Percentiles rank a stretch among this genome's conserved stretches.
phyloP scores from a whole-genome alignment of 1,140 invertebrate species.

The Sycophaga agraensis region DNA sequence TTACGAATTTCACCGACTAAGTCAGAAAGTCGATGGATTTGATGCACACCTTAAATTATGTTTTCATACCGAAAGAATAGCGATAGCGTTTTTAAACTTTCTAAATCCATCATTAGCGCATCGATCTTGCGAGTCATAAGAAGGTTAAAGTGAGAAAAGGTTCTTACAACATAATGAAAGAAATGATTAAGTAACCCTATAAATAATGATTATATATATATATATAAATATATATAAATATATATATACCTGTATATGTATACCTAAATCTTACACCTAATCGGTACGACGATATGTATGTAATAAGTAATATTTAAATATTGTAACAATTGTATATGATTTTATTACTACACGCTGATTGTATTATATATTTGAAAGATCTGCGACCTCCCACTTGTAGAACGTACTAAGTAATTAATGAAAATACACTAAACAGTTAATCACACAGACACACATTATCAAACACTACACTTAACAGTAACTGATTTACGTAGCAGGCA shows the following conservation, averaged over 20 bases:
- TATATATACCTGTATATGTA: constrained; percentile 53
- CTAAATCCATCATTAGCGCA: constrained; percentile 27
- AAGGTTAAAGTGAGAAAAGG: constrained; percentile 20
- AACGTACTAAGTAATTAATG: constrained; percentile 36
- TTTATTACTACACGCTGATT: constrained; percentile 60
- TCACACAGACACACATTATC: constrained; percentile 7
- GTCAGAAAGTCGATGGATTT: background rate
- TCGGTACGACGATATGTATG: constrained; percentile 54
- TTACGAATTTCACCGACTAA: background rate
- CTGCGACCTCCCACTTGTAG: constrained; percentile 58
- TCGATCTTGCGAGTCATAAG: constrained; percentile 29
- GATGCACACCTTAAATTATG: constrained; percentile 6
- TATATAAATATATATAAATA: constrained; percentile 45
- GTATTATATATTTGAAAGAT: constrained; percentile 59
- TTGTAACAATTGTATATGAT: constrained; percentile 61
- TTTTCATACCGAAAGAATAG: constrained; percentile 29
- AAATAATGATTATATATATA: constrained; percentile 50
- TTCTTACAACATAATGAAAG: constrained; percentile 30
- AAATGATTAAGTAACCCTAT: constrained; percentile 50
- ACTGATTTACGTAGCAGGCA: too few relatives aligned
- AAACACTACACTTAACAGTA: too few relatives aligned
- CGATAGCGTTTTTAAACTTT: constrained; percentile 27
- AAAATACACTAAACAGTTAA: constrained; percentile 28
- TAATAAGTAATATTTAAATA: constrained; percentile 61
- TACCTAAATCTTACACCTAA: constrained; percentile 46